phyloP scores from a whole-genome alignment of 2,888 invertebrate genomes.

The Polylopha cassiicola region DNA sequence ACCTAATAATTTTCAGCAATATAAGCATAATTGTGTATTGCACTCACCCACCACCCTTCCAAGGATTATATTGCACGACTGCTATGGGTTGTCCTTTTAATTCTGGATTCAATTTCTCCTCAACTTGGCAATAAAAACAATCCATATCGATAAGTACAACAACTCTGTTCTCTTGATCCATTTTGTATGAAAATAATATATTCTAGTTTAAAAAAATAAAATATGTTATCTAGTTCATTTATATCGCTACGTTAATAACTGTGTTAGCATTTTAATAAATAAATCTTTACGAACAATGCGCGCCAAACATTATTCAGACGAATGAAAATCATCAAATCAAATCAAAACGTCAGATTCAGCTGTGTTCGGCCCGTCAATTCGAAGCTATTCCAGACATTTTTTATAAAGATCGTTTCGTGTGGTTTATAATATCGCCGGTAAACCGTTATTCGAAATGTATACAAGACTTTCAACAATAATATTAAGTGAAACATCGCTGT shows the following conservation, averaged over 20 bases:
- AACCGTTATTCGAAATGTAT: no score
- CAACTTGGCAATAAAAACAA: slow-evolving; percentile 99
- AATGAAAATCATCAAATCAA: no score
- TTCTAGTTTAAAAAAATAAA: no score
- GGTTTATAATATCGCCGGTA: no score
- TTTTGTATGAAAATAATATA: no score
- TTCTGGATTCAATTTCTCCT: slow-evolving; percentile 90
- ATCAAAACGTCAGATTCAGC: neutral
- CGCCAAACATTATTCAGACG: neutral
- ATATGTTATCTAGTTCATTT: no score
- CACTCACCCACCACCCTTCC: slow-evolving; percentile 93
- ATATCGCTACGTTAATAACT: no score
- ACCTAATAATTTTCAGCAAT: no score
- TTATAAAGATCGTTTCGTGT: neutral
- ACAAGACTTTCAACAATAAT: no score
- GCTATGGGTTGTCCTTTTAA: slow-evolving; percentile 93
- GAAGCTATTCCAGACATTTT: neutral
- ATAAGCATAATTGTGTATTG: neutral
- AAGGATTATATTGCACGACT: slow-evolving; percentile 96
- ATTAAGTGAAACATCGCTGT: no score
- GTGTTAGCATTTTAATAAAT: no score
- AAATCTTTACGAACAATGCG: slow-evolving; percentile 4
- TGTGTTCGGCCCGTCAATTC: neutral
- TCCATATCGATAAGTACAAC: slow-evolving; percentile 98
- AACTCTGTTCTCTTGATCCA: slow-evolving; percentile 79